Base-by-base conservation (phyloP, 2,888 invertebrate species). In the Eupithecia centaureata region DNA sequence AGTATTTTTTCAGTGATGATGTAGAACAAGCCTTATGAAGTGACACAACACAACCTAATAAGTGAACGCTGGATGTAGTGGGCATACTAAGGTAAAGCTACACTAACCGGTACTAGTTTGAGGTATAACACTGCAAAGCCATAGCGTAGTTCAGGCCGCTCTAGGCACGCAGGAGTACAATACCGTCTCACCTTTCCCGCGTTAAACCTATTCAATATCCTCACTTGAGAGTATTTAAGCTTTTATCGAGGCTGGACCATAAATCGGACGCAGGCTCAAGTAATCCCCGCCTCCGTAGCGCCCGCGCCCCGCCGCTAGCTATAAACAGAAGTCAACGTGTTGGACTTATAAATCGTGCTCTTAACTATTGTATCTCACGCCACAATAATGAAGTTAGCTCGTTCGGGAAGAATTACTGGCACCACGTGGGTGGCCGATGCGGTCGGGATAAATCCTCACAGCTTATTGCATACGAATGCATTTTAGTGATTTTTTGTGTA, bases 271-370 rank as follows among this genome's bases (percentile, higher is more conserved):
- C 92, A 87, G 88, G 82, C 91, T 90, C 90, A 88, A 82, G 83
- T 90, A 90, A 90, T 90, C 91, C 88, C 87, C 88, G 87, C 88
- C 90, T 90, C 88, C 89, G 85, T 86, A 85, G 83, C 86, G 81
- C 81, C 84, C 86, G 83, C 84, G 81, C 82, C 85, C 85, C 86
- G 86, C 90, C 88, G 84, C 86, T 84, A 86, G 90, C 91, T 91
- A 92, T 92, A 92, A 93, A 92, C 93, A 93, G 93, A 91, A 92
- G 93, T 92, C 92, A 92, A 91, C 93, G 92, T 93, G 92, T 92
- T 89, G 87, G 89, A 89, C 91, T 90, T 91, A 93, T 93, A 93
- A 92, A 93, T 93, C 92, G 90, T 92, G 88, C 83, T 91, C 93
- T 92, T 92, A 92, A 92, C 92, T 92, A 92, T 92, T 92, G 93